phyloP scores from a whole-genome alignment of 2,797 vertebrate genomes.

The Sparus aurata region DNA sequence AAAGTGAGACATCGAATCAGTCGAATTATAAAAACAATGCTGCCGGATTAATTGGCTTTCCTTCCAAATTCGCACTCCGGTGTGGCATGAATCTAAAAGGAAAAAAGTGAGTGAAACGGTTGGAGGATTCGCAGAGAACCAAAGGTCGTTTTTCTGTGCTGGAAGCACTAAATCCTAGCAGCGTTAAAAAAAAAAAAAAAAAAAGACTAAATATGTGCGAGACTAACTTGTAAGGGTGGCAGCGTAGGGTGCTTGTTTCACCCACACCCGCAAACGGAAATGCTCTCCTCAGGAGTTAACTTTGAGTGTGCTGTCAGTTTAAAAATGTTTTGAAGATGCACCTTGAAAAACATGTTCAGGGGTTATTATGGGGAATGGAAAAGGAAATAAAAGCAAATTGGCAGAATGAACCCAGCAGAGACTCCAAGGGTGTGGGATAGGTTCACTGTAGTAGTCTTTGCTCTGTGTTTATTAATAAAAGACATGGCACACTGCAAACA shows the following conservation, averaged over 20 bases:
- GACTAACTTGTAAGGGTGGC: slow-evolving; percentile 24
- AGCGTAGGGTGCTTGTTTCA: slow-evolving; percentile 25
- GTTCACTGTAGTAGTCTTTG: background rate
- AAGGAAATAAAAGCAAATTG: background rate
- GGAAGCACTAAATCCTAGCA: slow-evolving; percentile 45
- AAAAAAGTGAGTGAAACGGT: slow-evolving; percentile 36
- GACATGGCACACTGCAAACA: background rate
- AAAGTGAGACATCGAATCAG: slow-evolving; percentile 39
- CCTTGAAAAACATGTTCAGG: background rate
- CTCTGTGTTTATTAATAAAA: slow-evolving; percentile 10
- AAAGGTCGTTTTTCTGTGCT: slow-evolving; percentile 50
- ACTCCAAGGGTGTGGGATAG: background rate
- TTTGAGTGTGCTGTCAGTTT: slow-evolving; percentile 30
- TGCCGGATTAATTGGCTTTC: slow-evolving; percentile 67
- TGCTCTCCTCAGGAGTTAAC: slow-evolving; percentile 17
- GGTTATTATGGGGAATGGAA: slow-evolving; percentile 8
- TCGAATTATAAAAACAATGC: slow-evolving; percentile 54
- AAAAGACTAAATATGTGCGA: slow-evolving; percentile 47
- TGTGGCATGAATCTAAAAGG: slow-evolving; percentile 50
- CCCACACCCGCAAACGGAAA: slow-evolving; percentile 20
- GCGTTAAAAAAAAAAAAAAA: slow-evolving; percentile 27
- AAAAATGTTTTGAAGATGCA: slow-evolving; percentile 23
- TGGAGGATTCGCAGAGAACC: slow-evolving; percentile 43
- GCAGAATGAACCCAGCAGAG: slow-evolving; percentile 9
- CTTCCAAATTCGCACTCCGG: slow-evolving; percentile 42